Conservation (phyloP, 2,113 vertebrate genomes). For the Pongo pygmaeus region DNA sequence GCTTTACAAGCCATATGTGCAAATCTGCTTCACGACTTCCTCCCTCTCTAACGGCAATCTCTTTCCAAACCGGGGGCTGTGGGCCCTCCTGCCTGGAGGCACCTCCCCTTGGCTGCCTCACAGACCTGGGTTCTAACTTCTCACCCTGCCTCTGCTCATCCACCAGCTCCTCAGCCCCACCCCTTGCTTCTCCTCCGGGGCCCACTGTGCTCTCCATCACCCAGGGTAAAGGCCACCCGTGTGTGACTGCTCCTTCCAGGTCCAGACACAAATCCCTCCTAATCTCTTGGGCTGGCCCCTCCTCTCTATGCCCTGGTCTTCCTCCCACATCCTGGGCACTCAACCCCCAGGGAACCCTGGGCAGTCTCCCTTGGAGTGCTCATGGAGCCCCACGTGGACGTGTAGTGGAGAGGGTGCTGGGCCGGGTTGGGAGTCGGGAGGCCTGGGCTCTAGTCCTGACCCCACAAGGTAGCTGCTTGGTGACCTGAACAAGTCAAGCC, state of each 20-base stretch:
- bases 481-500: not conserved
- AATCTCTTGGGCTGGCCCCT: not conserved
- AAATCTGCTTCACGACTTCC: not conserved
- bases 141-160: not conserved
- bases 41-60: not conserved
- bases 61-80: not conserved
- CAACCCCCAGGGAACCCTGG: not conserved
- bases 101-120: not conserved
- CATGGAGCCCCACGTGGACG: fast-evolving
- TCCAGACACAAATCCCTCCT: not conserved
- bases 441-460: not conserved
- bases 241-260: not conserved
- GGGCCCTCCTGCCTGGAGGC: not conserved
- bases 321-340: fast-evolving
- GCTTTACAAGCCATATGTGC: not conserved
- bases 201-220: not conserved
- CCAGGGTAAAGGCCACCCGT: not conserved
- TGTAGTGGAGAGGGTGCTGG: not conserved
- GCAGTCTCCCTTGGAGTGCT: not conserved
- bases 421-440: fast-evolving
- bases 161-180: not conserved
- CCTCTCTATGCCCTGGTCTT: not conserved
- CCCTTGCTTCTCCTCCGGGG: fast-evolving
- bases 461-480: fast-evolving
- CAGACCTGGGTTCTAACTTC: not conserved